phyloP scores from a whole-genome alignment of 2,113 vertebrate genomes.

The Tympanuchus pallidicinctus region DNA sequence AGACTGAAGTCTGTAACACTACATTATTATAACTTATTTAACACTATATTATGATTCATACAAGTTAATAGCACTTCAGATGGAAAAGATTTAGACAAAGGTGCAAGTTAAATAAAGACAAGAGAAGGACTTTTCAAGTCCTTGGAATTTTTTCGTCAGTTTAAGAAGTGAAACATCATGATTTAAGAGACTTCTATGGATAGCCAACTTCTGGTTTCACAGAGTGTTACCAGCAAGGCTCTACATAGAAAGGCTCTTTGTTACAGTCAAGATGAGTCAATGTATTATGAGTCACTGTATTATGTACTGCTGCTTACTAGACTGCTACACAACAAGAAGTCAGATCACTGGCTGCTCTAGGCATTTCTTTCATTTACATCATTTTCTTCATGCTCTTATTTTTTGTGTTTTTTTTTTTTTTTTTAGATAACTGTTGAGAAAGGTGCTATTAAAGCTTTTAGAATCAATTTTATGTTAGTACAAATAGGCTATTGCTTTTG shows the following conservation, averaged over 20 bases:
- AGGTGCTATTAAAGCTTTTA: neutral
- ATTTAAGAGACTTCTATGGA: neutral
- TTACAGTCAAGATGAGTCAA: neutral
- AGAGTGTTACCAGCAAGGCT: neutral
- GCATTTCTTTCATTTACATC: neutral
- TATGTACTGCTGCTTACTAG: neutral
- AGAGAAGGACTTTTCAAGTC: neutral
- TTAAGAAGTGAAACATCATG: neutral
- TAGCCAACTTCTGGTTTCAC: neutral
- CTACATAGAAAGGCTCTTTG: neutral
- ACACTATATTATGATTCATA: neutral
- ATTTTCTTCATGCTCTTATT: neutral
- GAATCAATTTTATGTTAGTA: neutral
- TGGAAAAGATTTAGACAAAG: neutral
- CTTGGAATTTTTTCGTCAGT: neutral
- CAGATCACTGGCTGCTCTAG: neutral
- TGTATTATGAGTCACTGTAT: neutral
- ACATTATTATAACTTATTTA: neutral
- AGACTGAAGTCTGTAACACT: neutral
- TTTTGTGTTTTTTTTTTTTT: neutral
- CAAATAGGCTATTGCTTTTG: neutral
- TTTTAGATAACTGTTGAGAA: neutral
- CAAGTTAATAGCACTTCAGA: neutral
- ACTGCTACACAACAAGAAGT: neutral
- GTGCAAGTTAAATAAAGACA: neutral